Percentiles rank a stretch among this genome's conserved stretches.
These are phyloP conservation scores for Diceros bicornis DNA, from an alignment of 2,797 vertebrate species.

Conservation along the genomic window DNA sequence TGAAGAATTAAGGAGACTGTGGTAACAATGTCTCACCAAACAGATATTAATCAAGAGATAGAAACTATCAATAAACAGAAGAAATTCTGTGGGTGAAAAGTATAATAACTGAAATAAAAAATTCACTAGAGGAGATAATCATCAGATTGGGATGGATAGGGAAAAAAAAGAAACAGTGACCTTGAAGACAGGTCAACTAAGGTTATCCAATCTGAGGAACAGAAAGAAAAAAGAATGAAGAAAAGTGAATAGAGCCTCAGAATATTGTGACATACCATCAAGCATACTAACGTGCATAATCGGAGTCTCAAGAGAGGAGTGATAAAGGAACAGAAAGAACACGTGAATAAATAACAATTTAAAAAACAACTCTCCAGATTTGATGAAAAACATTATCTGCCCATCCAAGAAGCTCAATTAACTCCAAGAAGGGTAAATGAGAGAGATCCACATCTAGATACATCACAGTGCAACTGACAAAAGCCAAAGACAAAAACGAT, in stretches of 20 bases:
- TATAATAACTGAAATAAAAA: not conserved
- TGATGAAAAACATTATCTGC: not conserved
- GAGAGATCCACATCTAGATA: not conserved
- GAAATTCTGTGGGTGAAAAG: not conserved
- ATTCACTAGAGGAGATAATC: not conserved
- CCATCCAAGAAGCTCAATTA: not conserved
- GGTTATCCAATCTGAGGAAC: not conserved
- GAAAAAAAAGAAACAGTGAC: not conserved
- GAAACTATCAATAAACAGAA: not conserved
- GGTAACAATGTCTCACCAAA: not conserved
- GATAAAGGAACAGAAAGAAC: not conserved
- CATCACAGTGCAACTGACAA: not conserved
- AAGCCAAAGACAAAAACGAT: not conserved
- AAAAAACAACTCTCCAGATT: not conserved
- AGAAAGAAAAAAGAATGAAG: not conserved
- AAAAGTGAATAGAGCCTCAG: not conserved
- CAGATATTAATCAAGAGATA: not conserved
- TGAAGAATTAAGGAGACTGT: not conserved
- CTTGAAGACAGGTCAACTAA: not conserved
- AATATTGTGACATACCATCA: not conserved
- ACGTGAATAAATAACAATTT: not conserved
- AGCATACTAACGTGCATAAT: not conserved
- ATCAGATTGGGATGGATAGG: not conserved
- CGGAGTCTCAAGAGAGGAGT: not conserved
- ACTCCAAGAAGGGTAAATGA: not conserved